phyloP scores from a whole-genome alignment of 2,113 vertebrate genomes.

The Irena cyanogastra region DNA sequence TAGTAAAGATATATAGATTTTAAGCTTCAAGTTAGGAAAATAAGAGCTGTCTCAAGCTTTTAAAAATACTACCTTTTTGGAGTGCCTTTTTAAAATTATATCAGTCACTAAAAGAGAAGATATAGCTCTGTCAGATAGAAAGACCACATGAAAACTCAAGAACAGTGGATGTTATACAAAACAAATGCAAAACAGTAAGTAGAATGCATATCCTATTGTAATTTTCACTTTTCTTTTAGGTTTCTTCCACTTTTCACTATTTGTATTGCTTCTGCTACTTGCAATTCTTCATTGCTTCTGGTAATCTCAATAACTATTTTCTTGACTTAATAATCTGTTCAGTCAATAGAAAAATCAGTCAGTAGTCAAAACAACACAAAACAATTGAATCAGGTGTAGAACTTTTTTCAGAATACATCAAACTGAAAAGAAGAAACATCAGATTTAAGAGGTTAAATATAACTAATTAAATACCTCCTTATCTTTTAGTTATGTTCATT shows the following conservation, averaged over 20 bases:
- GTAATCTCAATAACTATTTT: neutral
- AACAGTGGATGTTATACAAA: neutral
- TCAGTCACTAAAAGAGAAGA: neutral
- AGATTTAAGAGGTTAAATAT: neutral
- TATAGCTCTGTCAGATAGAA: neutral
- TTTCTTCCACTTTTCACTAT: neutral
- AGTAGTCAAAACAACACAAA: neutral
- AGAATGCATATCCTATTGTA: neutral
- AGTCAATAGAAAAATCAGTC: neutral
- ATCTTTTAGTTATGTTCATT: neutral
- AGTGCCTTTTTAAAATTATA: neutral
- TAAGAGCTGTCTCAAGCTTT: neutral
- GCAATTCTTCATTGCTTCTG: neutral
- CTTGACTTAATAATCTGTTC: neutral
- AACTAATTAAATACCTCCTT: neutral
- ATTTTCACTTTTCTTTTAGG: neutral
- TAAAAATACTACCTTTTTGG: neutral
- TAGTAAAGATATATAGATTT: neutral
- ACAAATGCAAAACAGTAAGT: neutral
- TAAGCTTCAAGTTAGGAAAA: neutral
- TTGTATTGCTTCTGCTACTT: neutral
- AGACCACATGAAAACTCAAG: accelerated
- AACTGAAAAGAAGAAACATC: neutral
- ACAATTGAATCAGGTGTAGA: neutral
- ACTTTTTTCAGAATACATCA: neutral